phyloP scores from a whole-genome alignment of 2,797 vertebrate genomes.

The Graptemys geographica region DNA sequence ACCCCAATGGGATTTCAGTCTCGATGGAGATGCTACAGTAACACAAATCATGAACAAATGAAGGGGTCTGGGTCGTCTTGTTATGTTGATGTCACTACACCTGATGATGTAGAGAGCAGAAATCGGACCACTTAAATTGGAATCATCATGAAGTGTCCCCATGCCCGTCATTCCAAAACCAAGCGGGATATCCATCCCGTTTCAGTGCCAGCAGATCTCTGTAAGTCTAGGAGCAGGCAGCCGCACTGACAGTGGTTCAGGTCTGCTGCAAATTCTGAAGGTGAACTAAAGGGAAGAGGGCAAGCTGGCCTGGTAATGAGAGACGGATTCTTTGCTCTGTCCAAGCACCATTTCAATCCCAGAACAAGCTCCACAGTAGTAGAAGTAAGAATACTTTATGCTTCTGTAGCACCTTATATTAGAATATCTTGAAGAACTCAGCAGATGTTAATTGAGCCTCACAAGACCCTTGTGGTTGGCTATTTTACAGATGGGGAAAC shows the following conservation, averaged over 20 bases:
- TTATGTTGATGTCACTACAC: background rate
- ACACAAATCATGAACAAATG: background rate
- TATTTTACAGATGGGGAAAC: background rate
- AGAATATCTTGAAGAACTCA: background rate
- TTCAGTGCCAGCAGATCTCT: background rate
- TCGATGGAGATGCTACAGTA: background rate
- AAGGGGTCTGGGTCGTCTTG: background rate
- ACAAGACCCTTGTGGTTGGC: background rate
- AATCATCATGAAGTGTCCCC: background rate
- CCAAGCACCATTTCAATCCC: background rate
- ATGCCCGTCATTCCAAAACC: background rate
- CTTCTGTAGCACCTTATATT: background rate
- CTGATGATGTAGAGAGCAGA: background rate
- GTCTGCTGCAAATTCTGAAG: background rate
- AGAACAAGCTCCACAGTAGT: background rate
- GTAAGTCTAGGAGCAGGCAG: background rate
- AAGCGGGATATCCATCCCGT: background rate
- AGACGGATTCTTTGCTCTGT: background rate
- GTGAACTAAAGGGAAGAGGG: background rate
- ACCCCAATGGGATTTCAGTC: background rate
- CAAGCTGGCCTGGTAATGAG: background rate
- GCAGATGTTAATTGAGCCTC: background rate
- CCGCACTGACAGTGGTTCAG: background rate
- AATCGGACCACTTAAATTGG: background rate
- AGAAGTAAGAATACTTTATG: background rate